phyloP scores from a whole-genome alignment of 2,888 invertebrate genomes.

The Notocelia uddmanniana region DNA sequence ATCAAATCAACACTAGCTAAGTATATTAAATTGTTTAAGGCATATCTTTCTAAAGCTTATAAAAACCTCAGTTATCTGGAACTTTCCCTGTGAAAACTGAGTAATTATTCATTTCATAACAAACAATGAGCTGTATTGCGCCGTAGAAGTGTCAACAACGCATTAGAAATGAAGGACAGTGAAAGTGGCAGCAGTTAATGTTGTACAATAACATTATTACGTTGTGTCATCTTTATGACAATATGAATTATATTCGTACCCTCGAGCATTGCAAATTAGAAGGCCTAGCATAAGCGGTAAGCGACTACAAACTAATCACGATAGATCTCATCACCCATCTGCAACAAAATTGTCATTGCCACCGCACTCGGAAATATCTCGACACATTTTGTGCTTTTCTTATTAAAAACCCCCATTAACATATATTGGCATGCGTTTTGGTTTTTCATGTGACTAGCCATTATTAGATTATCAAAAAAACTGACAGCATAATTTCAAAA shows the following conservation, averaged over 20 bases:
- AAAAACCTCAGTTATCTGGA: slow-evolving; percentile 15
- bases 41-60: slow-evolving; percentile 12
- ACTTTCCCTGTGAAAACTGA: slow-evolving; percentile 24
- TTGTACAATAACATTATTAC: slow-evolving; percentile 31
- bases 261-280: slow-evolving; percentile 3
- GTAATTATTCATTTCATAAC: slow-evolving; percentile 23
- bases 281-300: background rate
- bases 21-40: background rate
- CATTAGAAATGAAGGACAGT: slow-evolving; percentile 36
- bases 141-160: slow-evolving; percentile 15
- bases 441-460: no score
- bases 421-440: no score
- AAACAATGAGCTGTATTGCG: slow-evolving; percentile 27
- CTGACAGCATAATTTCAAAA: no score
- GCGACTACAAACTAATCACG: background rate
- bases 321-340: no score
- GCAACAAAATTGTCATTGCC: background rate
- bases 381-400: background rate
- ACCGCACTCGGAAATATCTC: background rate
- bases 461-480: no score
- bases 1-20: background rate
- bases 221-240: slow-evolving; percentile 23
- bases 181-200: slow-evolving; percentile 27
- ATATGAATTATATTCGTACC: background rate
- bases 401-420: no score